Conservation (phyloP, 35 echinoderm and acorn worm species). For the Strongylocentrotus purpuratus region DNA sequence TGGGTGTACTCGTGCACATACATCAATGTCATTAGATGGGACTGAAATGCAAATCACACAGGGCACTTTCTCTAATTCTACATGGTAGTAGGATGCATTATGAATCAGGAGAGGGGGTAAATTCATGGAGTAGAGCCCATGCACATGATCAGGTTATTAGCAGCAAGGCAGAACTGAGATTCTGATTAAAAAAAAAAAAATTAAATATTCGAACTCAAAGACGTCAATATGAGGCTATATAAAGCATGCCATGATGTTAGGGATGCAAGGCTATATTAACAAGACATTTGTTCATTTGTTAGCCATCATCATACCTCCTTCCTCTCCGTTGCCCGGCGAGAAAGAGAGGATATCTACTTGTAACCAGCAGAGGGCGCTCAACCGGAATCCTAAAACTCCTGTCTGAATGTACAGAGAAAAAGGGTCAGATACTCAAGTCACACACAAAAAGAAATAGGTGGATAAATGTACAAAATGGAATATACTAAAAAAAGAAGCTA, state of each 20-base stretch:
- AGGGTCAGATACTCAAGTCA: not conserved
- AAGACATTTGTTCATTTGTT: not conserved
- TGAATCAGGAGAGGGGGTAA: not conserved
- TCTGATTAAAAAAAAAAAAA: not conserved
- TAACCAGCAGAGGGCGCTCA: conserved; percentile 32
- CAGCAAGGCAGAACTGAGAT: not conserved
- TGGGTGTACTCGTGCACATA: not conserved
- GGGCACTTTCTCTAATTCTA: not conserved
- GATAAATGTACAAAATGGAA: not conserved
- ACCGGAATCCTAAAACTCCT: conserved; percentile 30
- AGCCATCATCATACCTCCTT: conserved; percentile 36
- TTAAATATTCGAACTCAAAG: not conserved
- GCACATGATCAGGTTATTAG: not conserved
- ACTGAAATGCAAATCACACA: not conserved
- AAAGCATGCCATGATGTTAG: conserved; percentile 11
- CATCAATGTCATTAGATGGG: not conserved
- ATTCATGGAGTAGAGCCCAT: not conserved
- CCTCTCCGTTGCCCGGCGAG: conserved; percentile 29
- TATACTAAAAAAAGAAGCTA: not conserved
- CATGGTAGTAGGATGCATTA: not conserved
- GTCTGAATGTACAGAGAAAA: conserved; percentile 20
- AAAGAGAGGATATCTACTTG: not conserved
- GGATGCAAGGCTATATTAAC: not conserved
- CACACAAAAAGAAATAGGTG: not conserved
- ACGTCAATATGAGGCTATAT: not conserved